A percentile compares a stretch with the other conserved stretches of the same genome.
Evolutionary conservation across 2,113 vertebrate genomes (phyloP).

Genomic region (Sapajus apella): DNA sequence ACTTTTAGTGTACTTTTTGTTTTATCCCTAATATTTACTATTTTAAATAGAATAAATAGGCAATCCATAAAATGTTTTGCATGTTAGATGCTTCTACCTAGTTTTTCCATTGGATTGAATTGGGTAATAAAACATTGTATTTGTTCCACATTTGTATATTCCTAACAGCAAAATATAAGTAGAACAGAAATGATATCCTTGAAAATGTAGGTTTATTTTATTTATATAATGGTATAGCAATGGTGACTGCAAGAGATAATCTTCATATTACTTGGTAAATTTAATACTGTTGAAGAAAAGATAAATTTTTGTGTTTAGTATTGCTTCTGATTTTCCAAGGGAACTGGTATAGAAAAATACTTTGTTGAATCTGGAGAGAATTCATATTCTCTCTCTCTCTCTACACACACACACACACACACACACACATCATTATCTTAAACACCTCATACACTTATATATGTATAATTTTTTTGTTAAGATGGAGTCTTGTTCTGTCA

Average conservation of each 20-base stretch:
- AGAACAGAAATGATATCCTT: background rate
- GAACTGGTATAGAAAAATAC: background rate
- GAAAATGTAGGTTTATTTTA: background rate
- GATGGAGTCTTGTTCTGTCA: too few species aligned
- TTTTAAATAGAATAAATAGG: constrained; percentile 42
- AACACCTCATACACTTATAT: too few species aligned
- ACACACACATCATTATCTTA: too few species aligned
- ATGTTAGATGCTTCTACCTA: background rate
- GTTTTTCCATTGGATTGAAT: background rate
- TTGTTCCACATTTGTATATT: background rate
- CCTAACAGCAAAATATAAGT: background rate
- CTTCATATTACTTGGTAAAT: background rate
- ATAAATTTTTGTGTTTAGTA: background rate
- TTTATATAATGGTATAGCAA: background rate
- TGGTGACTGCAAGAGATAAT: background rate
- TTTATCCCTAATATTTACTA: constrained; percentile 43
- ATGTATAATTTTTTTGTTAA: background rate
- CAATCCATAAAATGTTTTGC: constrained; percentile 54
- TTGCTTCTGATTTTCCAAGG: background rate
- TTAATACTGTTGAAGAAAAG: background rate
- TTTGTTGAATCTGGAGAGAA: background rate
- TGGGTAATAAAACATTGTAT: background rate
- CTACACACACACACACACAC: background rate
- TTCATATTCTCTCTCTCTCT: background rate
- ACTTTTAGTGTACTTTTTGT: constrained; percentile 52